Evolutionary conservation across 2,797 vertebrate genomes (phyloP), one percentile per base, ranked within the genome.

Genomic region (Labroides dimidiatus): DNA sequence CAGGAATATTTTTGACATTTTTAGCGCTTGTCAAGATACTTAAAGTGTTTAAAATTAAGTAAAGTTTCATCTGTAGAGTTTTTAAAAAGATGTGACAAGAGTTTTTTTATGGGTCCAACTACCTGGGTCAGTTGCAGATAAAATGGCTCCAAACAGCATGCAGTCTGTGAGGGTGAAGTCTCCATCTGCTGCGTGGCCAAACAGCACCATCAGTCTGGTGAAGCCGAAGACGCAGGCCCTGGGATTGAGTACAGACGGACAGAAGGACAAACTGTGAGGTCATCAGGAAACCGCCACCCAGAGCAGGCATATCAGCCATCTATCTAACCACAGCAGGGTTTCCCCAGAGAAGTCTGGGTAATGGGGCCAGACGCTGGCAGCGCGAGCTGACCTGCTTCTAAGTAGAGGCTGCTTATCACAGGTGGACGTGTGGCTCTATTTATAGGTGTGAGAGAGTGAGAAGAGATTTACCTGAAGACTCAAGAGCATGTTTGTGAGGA

Each of bases 61-160:
- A 47, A 10, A 58, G 60, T 51, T 61, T 42, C 5, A 16, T 6
- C 15, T 16, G 12, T 20, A 21, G 44, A 20, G 19, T 19, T 20
- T 48, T 13, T 13, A 9, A 23, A 41, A 37, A 15, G 11, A 71
- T 45, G 23, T 24, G 33, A 39, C 27, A 15, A 16, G n/a, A 55
- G 3, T 50, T 52, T 50, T 52, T 33, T 56, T 63, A 8, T 50
- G 11, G 56, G 60, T 33, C 41, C n/a, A 64, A 47, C 19, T 96
- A 95, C 96, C 95, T 95, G 95, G 95, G 83, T 96, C 95, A 77
- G 94, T 96, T 75, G 95, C 93, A 65, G 95, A 96, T 86, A 96
- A 94, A 87, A 97, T 88, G 0, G 95, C 95, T 61, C 95, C 95
- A 74, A 96, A 97, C 87, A 95, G 90, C 61, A 96, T 91, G 64